Evolutionary conservation across 1,140 invertebrate genomes (phyloP), one percentile per base, ranked within the genome.

Genomic region (Caenorhabditis brenneri): DNA sequence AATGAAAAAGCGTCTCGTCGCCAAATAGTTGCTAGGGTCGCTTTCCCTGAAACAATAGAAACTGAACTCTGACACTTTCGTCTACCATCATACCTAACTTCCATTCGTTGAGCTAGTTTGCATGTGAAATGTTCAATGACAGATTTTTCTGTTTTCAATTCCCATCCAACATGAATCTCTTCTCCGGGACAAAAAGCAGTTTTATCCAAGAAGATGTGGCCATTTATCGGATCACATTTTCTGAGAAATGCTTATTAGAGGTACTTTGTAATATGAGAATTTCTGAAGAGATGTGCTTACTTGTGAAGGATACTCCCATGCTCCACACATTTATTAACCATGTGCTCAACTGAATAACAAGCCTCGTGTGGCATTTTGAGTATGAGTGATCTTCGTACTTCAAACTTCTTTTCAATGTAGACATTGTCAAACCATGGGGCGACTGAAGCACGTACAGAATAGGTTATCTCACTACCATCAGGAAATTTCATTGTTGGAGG

Each of bases 281-380:
- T n/a, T n/a, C n/a, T 53, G 15, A 22, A 9, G 27, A 24, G 39
- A 74, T 49, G 10, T 29, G n/a, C 42, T 69, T 49, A 65, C 83
- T 79, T 74, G 58, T 86, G 85, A 51, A 74, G 53, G 10, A 69
- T 79, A 65, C 79, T 55, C 24, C 78, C 79, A 42, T 86, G 85
- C 29, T 78, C 85, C 16, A 86, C 85, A 78, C 85, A 86, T 49
- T 80, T 39, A 86, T 86, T 86, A 31, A 86, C 79, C 51, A 69
- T 82, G 55, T 79, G 82, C 49, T 78, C 39, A 15, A 83, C 51
- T 7, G 83, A 31, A 51, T 80, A 79, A 22, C 49, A 36, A 12
- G 83, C 74, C 27, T 51, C 36, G 36, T 84, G 83, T 19, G 83
- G 83, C 78, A 80, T 79, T 65, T 84, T 84, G 27, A 84, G 55